Conservation (phyloP, 2,888 invertebrate genomes). For the Acronicta leporina region DNA sequence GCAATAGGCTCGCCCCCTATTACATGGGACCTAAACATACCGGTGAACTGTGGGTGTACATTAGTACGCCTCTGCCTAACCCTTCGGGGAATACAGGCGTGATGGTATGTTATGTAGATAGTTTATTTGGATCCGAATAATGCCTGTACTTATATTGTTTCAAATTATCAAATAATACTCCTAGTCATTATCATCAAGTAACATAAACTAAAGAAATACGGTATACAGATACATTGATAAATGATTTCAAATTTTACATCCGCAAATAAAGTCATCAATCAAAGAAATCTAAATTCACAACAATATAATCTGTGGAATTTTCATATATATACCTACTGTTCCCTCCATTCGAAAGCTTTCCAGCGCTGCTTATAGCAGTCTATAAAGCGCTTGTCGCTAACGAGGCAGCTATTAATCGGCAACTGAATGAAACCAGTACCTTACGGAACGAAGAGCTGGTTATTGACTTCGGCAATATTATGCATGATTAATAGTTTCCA, state of each 20-base stretch:
- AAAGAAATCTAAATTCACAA: constrained; percentile 5
- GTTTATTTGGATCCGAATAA: too few relatives aligned
- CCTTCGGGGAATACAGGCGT: too few relatives aligned
- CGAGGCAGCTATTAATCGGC: constrained; percentile 42
- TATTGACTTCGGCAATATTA: constrained; percentile 39
- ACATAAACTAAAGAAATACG: neutral
- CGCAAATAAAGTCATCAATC: constrained; percentile 8
- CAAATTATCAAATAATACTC: too few relatives aligned
- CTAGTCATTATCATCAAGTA: neutral
- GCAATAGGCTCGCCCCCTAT: too few relatives aligned
- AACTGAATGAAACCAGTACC: constrained; percentile 38
- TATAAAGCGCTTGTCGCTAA: constrained; percentile 32
- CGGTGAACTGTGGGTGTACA: too few relatives aligned
- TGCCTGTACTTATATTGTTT: too few relatives aligned
- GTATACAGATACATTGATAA: constrained; percentile 3
- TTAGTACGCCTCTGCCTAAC: too few relatives aligned
- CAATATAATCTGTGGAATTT: constrained; percentile 2
- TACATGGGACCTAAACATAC: too few relatives aligned
- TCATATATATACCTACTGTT: neutral
- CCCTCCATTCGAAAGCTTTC: constrained; percentile 1
- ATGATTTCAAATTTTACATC: constrained; percentile 6
- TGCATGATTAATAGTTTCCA: constrained; percentile 54
- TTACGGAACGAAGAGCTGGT: constrained; percentile 44
- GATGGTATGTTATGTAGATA: too few relatives aligned
- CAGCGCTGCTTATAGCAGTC: constrained; percentile 15